phyloP scores from a whole-genome alignment of 2,797 vertebrate species.

The Brotula barbata region DNA sequence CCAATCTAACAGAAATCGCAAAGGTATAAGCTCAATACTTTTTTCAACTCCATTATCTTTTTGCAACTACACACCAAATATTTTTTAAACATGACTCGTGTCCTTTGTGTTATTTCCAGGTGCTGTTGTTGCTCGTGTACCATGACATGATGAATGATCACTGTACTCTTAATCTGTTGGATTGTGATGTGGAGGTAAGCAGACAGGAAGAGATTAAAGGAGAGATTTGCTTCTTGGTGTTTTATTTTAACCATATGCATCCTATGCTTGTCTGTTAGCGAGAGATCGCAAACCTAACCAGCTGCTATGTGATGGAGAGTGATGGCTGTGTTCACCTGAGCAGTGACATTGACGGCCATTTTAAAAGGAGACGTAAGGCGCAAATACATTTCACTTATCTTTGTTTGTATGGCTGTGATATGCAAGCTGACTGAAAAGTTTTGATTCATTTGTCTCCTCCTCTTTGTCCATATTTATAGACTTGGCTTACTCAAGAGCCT shows the following conservation, averaged over 20 bases:
- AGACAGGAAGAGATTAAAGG: background rate
- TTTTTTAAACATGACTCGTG: background rate
- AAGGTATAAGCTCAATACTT: constrained; percentile 80
- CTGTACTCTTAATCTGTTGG: constrained; percentile 76
- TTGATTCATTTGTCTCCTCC: too few relatives aligned
- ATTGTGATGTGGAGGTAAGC: constrained; percentile 85
- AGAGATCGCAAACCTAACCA: constrained; percentile 82
- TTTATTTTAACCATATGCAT: too few relatives aligned
- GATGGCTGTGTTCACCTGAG: constrained; percentile 81
- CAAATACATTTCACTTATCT: background rate
- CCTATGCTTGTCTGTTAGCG: constrained; percentile 65
- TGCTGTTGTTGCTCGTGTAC: constrained; percentile 86
- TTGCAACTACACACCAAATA: background rate
- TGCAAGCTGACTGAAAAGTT: background rate
- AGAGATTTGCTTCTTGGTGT: background rate
- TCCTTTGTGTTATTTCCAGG: constrained; percentile 69
- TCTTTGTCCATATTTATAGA: constrained; percentile 33
- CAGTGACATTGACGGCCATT: constrained; percentile 81
- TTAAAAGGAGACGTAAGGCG: constrained; percentile 81
- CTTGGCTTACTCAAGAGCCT: constrained; percentile 30
- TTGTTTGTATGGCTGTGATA: background rate
- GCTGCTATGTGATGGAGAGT: constrained; percentile 85
- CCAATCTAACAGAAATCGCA: constrained; percentile 80
- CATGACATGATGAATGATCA: constrained; percentile 84
- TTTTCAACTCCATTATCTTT: background rate